Conservation (phyloP, 2,888 invertebrate species). For the Aspidapion aeneum region DNA sequence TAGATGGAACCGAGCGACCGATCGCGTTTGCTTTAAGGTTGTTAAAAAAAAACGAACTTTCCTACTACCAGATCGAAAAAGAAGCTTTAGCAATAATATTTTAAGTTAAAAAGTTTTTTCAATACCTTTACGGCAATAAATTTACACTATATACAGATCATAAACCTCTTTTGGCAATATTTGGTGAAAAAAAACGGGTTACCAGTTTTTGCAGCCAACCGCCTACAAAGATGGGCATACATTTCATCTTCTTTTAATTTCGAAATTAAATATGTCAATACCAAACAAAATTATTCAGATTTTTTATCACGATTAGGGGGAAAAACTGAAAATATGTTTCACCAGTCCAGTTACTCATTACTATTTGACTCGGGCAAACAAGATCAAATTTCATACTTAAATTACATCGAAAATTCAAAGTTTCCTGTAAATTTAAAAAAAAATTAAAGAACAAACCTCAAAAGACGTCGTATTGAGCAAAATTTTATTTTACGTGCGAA, state of each 20-base stretch:
- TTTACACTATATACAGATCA: constrained; percentile 35
- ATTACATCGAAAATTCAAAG: constrained; percentile 8
- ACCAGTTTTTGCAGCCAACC: constrained; percentile 11
- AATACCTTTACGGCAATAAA: constrained; percentile 38
- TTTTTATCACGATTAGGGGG: constrained; percentile 7
- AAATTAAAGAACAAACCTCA: constrained; percentile 11
- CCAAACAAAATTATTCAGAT: too few relatives aligned
- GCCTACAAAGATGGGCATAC: constrained; percentile 10
- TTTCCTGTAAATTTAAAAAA: constrained; percentile 13
- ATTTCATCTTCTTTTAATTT: constrained; percentile 9
- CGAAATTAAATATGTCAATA: constrained; percentile 10
- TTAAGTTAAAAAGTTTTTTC: constrained; percentile 39
- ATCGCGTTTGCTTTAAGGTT: constrained; percentile 37
- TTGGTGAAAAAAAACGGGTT: too few relatives aligned
- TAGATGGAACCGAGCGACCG: constrained; percentile 32
- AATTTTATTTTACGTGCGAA: constrained; percentile 13
- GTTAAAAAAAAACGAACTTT: constrained; percentile 28
- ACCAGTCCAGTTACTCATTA: neutral
- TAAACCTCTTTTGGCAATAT: constrained; percentile 30
- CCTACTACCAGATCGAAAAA: constrained; percentile 26
- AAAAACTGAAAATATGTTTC: neutral
- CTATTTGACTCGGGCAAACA: constrained; percentile 1
- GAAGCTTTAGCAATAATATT: constrained; percentile 29
- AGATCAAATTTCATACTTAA: constrained; percentile 13
- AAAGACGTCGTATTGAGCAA: constrained; percentile 16